A percentile compares a stretch with the other conserved stretches of the same genome.
These are phyloP conservation scores for Mycalesis mineus DNA, from an alignment of 2,888 invertebrate species.

Conservation along the genomic window DNA sequence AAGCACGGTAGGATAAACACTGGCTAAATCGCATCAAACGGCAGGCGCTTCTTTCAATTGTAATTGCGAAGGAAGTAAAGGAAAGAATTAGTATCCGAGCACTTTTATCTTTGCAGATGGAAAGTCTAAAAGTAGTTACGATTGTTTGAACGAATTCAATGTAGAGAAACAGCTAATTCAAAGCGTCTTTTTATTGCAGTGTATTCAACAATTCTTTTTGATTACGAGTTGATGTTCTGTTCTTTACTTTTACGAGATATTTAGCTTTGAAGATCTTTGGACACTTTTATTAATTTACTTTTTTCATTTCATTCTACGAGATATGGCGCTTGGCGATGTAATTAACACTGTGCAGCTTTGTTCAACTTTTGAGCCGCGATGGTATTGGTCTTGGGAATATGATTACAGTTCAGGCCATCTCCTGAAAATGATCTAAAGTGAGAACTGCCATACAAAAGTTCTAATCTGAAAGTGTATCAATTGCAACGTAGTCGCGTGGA, in stretches of 20 bases:
- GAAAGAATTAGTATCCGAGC: constrained; percentile 18
- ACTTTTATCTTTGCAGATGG: constrained; percentile 18
- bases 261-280: background rate
- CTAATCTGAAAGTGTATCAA: no score
- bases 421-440: no score
- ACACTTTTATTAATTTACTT: no score
- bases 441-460: no score
- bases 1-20: constrained; percentile 41
- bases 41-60: constrained; percentile 22
- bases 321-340: no score
- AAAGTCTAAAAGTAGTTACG: constrained; percentile 18
- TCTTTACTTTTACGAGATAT: background rate
- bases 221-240: background rate
- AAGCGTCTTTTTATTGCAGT: background rate
- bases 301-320: no score
- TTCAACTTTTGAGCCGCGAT: no score
- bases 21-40: constrained; percentile 27
- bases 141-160: constrained; percentile 10
- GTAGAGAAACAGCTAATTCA: constrained; percentile 8
- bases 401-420: no score
- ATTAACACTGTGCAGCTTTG: no score
- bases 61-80: constrained; percentile 25
- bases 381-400: no score
- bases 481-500: no score
- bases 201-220: constrained; percentile 9